Evolutionary conservation across 2,888 invertebrate genomes (phyloP), one percentile per base, ranked within the genome.

Genomic region (Pimpla rufipes): DNA sequence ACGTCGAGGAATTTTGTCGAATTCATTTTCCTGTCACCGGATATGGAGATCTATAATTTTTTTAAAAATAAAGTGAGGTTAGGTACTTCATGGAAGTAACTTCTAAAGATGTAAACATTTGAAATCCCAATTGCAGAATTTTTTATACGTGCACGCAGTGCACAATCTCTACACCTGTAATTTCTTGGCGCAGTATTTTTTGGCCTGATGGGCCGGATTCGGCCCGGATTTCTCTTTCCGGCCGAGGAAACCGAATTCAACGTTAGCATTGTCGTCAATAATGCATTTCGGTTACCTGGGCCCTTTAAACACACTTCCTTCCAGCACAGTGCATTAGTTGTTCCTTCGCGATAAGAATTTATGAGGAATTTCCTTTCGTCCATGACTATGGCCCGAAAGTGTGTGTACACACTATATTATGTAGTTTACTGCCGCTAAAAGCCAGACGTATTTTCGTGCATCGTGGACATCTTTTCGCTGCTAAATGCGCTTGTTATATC

Each of bases 311-410:
- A 83, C 73, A 70, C 57, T 79, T 77, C 57, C 80, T 85, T 87
- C 83, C 76, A 85, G 80, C 85, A 85, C 86, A 87, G 87, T 87
- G 85, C 87, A 88, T 87, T 85, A 85, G 77, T 84, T 75, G 64
- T 85, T 80, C 62, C 66, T 75, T 59, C 67, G 59, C 86, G 89
- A 90, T 90, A 90, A 90, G 84, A 79, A 74, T 89, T 90, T 89
- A 88, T 84, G 87, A 82, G 52, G 86, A 86, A 87, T 89, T 89
- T 89, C 87, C 88, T 86, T 87, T 84, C 57, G 66, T 70, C 67
- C 70, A 45, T 70, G 73, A 57, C 16, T n/a, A 13, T 37, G 59
- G 23, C 68, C 67, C 45, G 13, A 29, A 76, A 62, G 50, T 66
- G 50, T 50, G 67, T 21, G 37, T 66, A 52, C 21, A 82, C 50